These are phyloP conservation scores for Phorcus lineatus DNA, from an alignment of 2,888 invertebrate species.

Conservation along the genomic window DNA sequence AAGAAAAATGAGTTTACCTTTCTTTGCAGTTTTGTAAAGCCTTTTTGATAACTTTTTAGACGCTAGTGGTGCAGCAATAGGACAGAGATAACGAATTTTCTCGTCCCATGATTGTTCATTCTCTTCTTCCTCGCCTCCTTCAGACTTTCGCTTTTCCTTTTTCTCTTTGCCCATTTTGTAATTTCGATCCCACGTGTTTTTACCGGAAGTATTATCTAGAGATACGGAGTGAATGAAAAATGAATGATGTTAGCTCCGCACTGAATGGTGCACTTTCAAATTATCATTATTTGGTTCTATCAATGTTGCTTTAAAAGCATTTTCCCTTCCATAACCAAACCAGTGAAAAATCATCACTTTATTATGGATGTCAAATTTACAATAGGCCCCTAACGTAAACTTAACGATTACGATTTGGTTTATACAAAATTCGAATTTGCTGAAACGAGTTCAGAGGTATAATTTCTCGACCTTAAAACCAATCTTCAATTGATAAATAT, in stretches of 20 bases:
- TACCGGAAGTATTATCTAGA: not conserved
- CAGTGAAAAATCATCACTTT: no score
- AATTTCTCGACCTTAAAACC: no score
- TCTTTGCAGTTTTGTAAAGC: constrained; percentile 60
- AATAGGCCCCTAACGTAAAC: no score
- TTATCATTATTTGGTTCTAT: no score
- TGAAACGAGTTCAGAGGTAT: no score
- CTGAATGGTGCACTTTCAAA: not conserved
- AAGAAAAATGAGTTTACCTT: constrained; percentile 45
- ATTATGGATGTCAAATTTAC: no score
- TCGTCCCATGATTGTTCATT: constrained; percentile 50
- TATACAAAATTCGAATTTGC: no score
- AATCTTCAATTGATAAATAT: no score
- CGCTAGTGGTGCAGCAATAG: constrained; percentile 61
- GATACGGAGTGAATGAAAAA: not conserved
- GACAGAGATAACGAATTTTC: constrained; percentile 46
- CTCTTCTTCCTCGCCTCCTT: constrained; percentile 33
- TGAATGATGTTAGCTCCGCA: not conserved
- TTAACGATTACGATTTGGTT: no score
- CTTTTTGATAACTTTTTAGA: constrained; percentile 60
- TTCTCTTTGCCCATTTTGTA: constrained; percentile 35
- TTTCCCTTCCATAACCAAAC: no score
- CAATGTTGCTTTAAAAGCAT: no score
- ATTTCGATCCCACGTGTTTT: constrained; percentile 26
- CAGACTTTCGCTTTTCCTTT: constrained; percentile 34